Evolutionary conservation across 2,888 invertebrate species (phyloP), one percentile per base, ranked within the genome.

Genomic region (Andrena minutula): DNA sequence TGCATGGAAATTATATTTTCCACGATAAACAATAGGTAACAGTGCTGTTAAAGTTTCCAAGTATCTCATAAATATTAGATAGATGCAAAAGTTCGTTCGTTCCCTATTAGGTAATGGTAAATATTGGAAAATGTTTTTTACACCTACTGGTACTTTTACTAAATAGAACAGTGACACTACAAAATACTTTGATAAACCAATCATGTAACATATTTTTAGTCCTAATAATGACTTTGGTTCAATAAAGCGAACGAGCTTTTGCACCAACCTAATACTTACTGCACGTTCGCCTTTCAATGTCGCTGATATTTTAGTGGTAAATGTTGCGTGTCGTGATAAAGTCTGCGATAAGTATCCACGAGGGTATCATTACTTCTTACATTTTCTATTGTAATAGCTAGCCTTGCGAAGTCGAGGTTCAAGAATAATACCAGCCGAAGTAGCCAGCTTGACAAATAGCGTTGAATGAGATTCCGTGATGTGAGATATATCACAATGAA

Each of bases 371-470:
- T 56, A 49, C 23, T 12, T 35, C 32, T 8, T 12, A 12, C 32
- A n/a, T 58, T 2, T 49, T 64, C 26, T 23, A 10, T 63, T 81
- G 41, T 26, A 12, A n/a, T 28, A 51, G n/a, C 49, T 35, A 7
- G 8, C 32, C 26, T 10, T 35, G 28, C 10, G 41, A 16, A 16
- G 16, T 56, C 0, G n/a, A 35, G 28, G 49, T 56, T 60, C 20
- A 20, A 26, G 68, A 63, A 53, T 71, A 73, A 32, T 60, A 23
- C 12, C 20, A 23, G 26, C 8, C 20, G n/a, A 51, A 51, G 16
- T 6, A 28, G 41, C 63, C 20, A 41, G 41, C 30, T 49, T 73
- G 70, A 76, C 70, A 73, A 80, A 83, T 74, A 73, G 61, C 56
- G 2, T 63, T 12, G 70, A 73, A 65, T 35, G 32, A 73, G 61